Percentiles rank a stretch among this genome's conserved stretches.
Conservation (phyloP, 2,888 invertebrate species). For the Drosophila austrosaltans region DNA sequence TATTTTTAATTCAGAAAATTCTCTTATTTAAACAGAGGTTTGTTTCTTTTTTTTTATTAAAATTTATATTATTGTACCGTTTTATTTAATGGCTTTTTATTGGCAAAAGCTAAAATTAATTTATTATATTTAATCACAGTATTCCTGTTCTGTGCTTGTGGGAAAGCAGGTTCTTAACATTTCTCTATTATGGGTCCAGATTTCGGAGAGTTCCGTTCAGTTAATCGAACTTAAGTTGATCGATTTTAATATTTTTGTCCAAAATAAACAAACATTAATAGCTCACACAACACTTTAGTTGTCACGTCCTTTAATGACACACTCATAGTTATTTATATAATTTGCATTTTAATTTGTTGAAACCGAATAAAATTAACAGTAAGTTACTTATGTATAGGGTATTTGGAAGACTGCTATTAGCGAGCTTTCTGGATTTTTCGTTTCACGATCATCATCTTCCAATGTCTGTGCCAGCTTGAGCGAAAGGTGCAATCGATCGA, state of each 20-base stretch:
- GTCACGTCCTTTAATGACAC: neutral
- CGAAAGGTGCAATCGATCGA: slow-evolving; percentile 60
- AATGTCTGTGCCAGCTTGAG: slow-evolving; percentile 37
- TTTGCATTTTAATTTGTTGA: neutral
- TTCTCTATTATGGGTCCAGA: slow-evolving; percentile 29
- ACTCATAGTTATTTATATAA: neutral
- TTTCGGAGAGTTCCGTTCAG: slow-evolving; percentile 53
- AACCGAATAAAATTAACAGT: too few species aligned
- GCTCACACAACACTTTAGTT: neutral
- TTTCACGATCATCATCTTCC: slow-evolving; percentile 17
- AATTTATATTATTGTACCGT: slow-evolving; percentile 39
- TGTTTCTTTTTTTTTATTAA: neutral
- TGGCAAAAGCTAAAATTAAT: slow-evolving; percentile 35
- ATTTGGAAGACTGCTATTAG: neutral
- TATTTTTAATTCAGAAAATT: neutral
- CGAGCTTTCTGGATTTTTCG: neutral
- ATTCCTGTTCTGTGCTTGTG: slow-evolving; percentile 39
- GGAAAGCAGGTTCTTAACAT: slow-evolving; percentile 57
- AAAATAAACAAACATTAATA: neutral
- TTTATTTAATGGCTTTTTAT: slow-evolving; percentile 38
- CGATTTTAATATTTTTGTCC: slow-evolving; percentile 29
- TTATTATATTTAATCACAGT: slow-evolving; percentile 24
- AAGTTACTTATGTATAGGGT: neutral
- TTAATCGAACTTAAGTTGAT: slow-evolving; percentile 25
- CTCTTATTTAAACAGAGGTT: neutral